Base-by-base conservation (phyloP, 2,113 vertebrate species). In the Platanista minor region DNA sequence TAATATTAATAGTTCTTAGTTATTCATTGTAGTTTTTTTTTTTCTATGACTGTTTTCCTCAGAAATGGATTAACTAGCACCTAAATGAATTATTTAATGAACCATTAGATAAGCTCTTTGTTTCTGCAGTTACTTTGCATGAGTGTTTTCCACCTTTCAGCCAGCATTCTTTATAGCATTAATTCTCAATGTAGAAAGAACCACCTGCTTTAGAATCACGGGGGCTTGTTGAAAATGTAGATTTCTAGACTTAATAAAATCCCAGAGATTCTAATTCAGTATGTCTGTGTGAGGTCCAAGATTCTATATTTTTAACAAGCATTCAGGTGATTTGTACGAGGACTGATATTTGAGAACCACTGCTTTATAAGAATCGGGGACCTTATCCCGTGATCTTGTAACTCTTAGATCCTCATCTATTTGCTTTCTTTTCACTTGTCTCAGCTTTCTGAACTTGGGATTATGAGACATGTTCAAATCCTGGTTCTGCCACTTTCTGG, bases 401-500 rank as follows among this genome's bases (percentile, higher is more conserved):
- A 52, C 83, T 61, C 8, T 43, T 31, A 46, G 11, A 36, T 72
- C 31, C 21, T 95, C 83, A 12, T 39, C 59, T 52, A 18, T 39
- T 57, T 67, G 36, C 67, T 86, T 87, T 52, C 57, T 67, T 87
- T 71, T n/a, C 18, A 29, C 41, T n/a, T 43, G 8, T 49, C 41
- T 96, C 29, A 77, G 57, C 64, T 90, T 62, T 84, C 62, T 90
- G 43, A 94, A 80, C 61, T 90, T 95, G 36, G 29, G 81, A 92
- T 87, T 77, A 77, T 39, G 85, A 96, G 93, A 80, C 43, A 29
- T 23, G 8, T 84, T 92, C 52, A 75, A 61, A 75, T 90, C n/a
- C 86, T 96, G 13, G 43, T 83, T 82, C 46, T 92, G 46, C 20
- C 11, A 57, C 54, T 86, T 57, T 71, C 20, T 62, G 17, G 25